Evolutionary conservation across 2,113 vertebrate species (phyloP).

Genomic region (Gnathonemus longibarbis): DNA sequence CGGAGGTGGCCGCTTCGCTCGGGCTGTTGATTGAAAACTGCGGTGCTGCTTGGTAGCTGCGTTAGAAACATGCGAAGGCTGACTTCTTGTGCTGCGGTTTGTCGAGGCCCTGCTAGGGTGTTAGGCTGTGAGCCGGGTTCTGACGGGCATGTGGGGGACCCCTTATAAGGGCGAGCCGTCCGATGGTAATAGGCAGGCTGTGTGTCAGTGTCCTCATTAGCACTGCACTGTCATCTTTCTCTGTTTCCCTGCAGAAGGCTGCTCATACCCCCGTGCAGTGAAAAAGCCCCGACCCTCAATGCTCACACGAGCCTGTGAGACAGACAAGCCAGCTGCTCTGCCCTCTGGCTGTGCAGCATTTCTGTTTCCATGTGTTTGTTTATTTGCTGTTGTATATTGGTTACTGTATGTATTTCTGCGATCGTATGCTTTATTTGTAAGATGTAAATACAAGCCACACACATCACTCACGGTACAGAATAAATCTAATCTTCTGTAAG

Average conservation of each 20-base stretch:
- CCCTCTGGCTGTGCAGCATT: neutral
- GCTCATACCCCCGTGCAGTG: neutral
- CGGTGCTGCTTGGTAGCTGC: neutral
- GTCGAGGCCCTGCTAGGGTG: neutral
- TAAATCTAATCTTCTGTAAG: neutral
- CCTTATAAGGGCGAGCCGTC: conserved; percentile 38
- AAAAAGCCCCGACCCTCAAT: neutral
- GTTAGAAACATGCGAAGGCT: neutral
- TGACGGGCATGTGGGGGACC: neutral
- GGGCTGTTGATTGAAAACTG: neutral
- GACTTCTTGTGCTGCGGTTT: neutral
- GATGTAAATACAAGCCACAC: neutral
- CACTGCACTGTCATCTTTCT: conserved; percentile 54
- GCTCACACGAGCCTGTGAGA: neutral
- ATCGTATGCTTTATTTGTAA: neutral
- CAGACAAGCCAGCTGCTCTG: neutral
- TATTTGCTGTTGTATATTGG: neutral
- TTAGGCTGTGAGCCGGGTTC: neutral
- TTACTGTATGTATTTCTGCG: neutral
- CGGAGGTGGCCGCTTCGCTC: neutral
- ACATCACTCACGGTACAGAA: neutral
- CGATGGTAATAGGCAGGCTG: conserved; percentile 27
- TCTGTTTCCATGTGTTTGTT: neutral
- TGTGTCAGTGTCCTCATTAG: conserved; percentile 48
- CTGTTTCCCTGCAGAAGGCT: conserved; percentile 39